Base-by-base conservation (phyloP, 2,113 vertebrate genomes). In the Oreotrochilus melanogaster region DNA sequence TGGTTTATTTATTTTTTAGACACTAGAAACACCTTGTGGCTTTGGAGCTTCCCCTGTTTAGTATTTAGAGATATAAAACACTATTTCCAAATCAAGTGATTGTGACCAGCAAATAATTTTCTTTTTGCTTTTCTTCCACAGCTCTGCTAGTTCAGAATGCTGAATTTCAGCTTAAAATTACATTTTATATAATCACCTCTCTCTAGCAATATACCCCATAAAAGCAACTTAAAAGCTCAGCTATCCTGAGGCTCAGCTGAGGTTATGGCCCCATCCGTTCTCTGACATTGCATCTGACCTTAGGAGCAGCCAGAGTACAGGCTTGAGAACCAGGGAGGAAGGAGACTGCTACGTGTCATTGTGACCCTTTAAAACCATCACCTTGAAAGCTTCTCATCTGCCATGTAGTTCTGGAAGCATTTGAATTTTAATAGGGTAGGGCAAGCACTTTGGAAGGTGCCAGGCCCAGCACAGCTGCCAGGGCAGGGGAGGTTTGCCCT, bases 101-200 rank as follows among this genome's bases (percentile, higher is more conserved):
- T 18, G 7, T 66, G 73, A 67, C 35, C 54, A 66, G 76, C 37
- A 82, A 65, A 92, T 31, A 61, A 67, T 47, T 60, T 37, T 69
- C 14, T 7, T 78, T 95, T 24, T 7, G 37, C 53, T 64, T 83
- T 83, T 76, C 47, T 79, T 70, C 48, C 31, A 9, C 0, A 1
- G 11, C 33, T 72, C 39, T 72, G 9, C 82, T 91, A 81, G 35
- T 71, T 84, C 45, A n/a, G 57, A 89, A 84, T n/a, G 69, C 48
- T 50, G 71, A 94, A 72, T 88, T 47, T 93, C 74, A 73, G 50
- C 66, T 86, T 93, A 79, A 91, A 93, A 94, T 89, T 88, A n/a
- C 45, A 69, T 95, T 96, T 66, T 19, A 51, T 67, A 4, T 75
- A 75, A 80, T 92, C 62, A 53, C 31, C 19, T 76, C 73, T 67